phyloP scores from a whole-genome alignment of 1,140 invertebrate species.

The Drosophila nigromelanica region DNA sequence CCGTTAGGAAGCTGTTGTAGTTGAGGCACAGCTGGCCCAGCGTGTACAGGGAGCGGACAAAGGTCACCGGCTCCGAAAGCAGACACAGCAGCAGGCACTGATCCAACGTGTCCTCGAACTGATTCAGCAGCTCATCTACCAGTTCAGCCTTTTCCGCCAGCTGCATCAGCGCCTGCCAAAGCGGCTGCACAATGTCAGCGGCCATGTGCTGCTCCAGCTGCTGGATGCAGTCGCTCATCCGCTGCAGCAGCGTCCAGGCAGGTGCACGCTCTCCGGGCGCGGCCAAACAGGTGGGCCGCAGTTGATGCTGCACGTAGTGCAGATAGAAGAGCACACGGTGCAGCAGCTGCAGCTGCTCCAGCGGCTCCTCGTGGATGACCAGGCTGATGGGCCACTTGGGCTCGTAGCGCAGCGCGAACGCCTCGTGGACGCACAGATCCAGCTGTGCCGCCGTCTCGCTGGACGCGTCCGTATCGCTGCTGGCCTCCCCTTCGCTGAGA shows the following conservation, averaged over 20 bases:
- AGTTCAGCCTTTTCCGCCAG: conserved; percentile 19
- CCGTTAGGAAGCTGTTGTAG: conserved; percentile 36
- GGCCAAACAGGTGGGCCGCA: conserved; percentile 1
- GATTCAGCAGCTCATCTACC: conserved; percentile 44
- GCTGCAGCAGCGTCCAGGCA: conserved; percentile 10
- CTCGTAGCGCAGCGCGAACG: conserved; percentile 43
- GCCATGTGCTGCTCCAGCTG: conserved; percentile 59
- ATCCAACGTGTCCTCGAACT: conserved; percentile 37
- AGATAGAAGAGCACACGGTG: conserved; percentile 57
- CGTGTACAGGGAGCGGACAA: conserved; percentile 50
- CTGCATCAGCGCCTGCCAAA: conserved; percentile 33
- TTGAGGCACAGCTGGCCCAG: conserved; percentile 63
- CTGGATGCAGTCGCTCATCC: conserved; percentile 42
- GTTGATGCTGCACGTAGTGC: conserved; percentile 43
- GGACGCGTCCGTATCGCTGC: background rate
- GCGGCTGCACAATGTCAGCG: conserved; percentile 41
- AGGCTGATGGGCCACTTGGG: conserved; percentile 61
- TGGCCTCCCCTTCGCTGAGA: conserved; percentile 2
- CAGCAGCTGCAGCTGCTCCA: conserved; percentile 59
- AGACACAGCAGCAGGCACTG: conserved; percentile 37
- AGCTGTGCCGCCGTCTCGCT: conserved; percentile 4
- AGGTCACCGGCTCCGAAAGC: conserved; percentile 32
- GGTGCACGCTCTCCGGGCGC: background rate
- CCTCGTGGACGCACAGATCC: conserved; percentile 45
- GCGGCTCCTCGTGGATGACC: conserved; percentile 33